A percentile compares a stretch with the other conserved stretches of the same genome.
These are phyloP conservation scores for Drosophila maculinotata DNA, from an alignment of 2,888 invertebrate genomes.

Conservation along the genomic window DNA sequence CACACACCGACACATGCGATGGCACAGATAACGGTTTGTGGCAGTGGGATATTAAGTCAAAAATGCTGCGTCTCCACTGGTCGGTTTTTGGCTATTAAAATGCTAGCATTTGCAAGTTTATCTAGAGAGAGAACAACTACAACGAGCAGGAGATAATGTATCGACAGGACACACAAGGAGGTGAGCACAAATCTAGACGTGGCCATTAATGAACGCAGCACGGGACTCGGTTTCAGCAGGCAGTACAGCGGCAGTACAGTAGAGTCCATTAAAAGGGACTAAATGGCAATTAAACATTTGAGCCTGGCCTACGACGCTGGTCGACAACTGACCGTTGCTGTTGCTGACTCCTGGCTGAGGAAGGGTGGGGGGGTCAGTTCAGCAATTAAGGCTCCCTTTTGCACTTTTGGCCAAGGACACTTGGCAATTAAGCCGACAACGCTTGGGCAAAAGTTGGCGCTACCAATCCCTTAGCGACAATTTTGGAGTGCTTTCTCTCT, in stretches of 20 bases:
- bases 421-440: slow-evolving; percentile 78
- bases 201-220: slow-evolving; percentile 76
- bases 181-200: slow-evolving; percentile 72
- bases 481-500: slow-evolving; percentile 37
- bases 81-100: slow-evolving; percentile 68
- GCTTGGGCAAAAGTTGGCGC: slow-evolving; percentile 61
- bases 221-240: slow-evolving; percentile 1
- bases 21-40: slow-evolving; percentile 43
- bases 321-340: slow-evolving; percentile 48
- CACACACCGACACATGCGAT: slow-evolving; percentile 35
- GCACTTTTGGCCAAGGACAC: slow-evolving; percentile 74
- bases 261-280: slow-evolving; percentile 82
- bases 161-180: slow-evolving; percentile 67
- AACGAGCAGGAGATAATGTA: slow-evolving; percentile 58
- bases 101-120: slow-evolving; percentile 81
- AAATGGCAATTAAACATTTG: slow-evolving; percentile 83
- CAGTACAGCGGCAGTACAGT: slow-evolving; percentile 46
- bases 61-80: slow-evolving; percentile 57
- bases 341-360: slow-evolving; percentile 4
- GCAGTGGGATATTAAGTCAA: slow-evolving; percentile 70
- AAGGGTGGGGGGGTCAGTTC: slow-evolving; percentile 14
- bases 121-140: slow-evolving; percentile 50
- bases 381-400: slow-evolving; percentile 76
- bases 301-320: slow-evolving; percentile 51
- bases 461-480: slow-evolving; percentile 70